Evolutionary conservation across 2,888 invertebrate genomes (phyloP), one percentile per base, ranked within the genome.

Genomic region (Epicampocera succincta): DNA sequence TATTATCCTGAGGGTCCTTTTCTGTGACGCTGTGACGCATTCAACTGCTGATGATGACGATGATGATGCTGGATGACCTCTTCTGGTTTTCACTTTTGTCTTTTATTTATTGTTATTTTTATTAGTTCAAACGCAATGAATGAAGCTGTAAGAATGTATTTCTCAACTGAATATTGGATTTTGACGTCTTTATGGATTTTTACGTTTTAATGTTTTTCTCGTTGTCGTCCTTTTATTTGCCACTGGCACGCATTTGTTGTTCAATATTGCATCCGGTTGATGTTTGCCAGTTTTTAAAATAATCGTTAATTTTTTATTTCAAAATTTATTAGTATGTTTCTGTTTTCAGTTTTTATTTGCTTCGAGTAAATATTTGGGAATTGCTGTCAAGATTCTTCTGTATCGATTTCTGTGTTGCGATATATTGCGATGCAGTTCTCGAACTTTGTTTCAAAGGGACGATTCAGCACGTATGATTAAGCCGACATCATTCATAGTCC

Each of bases 51-150:
- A 4, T 33, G 33, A 50, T 54, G 46, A 60, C 50, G 68, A 9
- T 44, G 54, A 29, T 38, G 42, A 44, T 48, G 42, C 42, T 52
- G 72, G 46, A 40, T 72, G 66, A 66, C 76, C 80, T 82, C 78
- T 71, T 78, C 58, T 74, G 78, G 78, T 54, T 60, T 77, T 42
- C 46, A 48, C 50, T 66, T 65, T 74, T 75, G 82, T 78, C 65
- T 52, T 52, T 60, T 71, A 75, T 82, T 82, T 82, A 82, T 82
- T 78, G 78, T 71, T 74, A 82, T 82, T 82, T 69, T 78, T 82
- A 82, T 82, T 82, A 75, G 74, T 78, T 78, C 17, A 25, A 38
- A 38, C n/a, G 61, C 25, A 72, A 4, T 50, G 48, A 68, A 21
- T 56, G 12, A 54, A 38, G 46, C 25, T 54, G 33, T 13, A 25